A percentile compares a stretch with the other conserved stretches of the same genome.
Conservation (phyloP, 2,888 invertebrate species). For the Cosmorhoe ocellata region DNA sequence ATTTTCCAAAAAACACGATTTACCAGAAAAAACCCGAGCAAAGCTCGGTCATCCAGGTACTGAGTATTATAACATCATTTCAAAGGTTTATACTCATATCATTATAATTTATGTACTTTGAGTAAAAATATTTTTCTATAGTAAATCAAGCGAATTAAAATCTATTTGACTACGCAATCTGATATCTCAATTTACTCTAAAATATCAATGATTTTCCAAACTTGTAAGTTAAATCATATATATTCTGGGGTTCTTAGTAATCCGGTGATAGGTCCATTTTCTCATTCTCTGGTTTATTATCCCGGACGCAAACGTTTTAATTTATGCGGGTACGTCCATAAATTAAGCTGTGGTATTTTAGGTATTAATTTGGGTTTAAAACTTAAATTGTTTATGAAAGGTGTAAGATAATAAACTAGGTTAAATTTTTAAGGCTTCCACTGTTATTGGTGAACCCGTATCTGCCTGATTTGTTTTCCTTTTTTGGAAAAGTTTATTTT, state of each 20-base stretch:
- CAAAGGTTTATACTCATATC: too few relatives aligned
- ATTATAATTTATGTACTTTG: too few relatives aligned
- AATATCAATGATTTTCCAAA: conserved; percentile 5
- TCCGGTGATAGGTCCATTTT: conserved; percentile 48
- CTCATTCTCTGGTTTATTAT: conserved; percentile 41
- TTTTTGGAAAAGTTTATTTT: too few relatives aligned
- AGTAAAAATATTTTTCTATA: too few relatives aligned
- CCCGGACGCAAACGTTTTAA: conserved; percentile 43
- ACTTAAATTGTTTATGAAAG: conserved; percentile 16
- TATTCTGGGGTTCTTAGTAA: conserved; percentile 32
- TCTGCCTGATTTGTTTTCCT: too few relatives aligned
- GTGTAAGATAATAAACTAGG: conserved; percentile 12
- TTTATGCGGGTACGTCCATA: conserved; percentile 46
- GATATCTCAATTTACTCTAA: conserved; percentile 4
- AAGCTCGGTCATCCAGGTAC: too few relatives aligned
- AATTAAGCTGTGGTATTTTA: conserved; percentile 35
- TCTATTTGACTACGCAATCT: too few relatives aligned
- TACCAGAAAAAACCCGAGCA: too few relatives aligned
- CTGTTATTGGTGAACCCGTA: neutral
- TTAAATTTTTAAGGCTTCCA: conserved; percentile 3
- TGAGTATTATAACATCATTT: too few relatives aligned
- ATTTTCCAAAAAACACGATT: too few relatives aligned
- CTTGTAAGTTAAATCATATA: conserved; percentile 8
- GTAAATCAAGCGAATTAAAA: too few relatives aligned
- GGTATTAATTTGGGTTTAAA: conserved; percentile 31